Conservation (phyloP, 2,888 invertebrate species). For the Himalopsyche kuldschensis region DNA sequence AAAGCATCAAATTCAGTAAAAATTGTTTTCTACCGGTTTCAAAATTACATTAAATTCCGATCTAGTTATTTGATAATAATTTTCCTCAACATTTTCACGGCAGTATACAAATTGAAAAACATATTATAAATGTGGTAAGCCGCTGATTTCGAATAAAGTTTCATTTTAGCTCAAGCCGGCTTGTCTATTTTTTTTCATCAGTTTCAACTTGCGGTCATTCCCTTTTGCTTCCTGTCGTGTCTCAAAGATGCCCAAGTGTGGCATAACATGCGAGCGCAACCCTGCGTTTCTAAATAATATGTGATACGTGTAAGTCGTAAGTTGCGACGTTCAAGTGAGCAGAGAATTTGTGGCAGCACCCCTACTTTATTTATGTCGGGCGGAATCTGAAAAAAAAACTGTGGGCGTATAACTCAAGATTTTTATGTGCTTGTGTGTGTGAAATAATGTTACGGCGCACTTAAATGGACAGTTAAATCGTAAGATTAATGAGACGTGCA, state of each 20-base stretch:
- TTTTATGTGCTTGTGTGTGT: background rate
- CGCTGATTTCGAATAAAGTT: too few relatives aligned
- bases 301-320: slow-evolving; percentile 2
- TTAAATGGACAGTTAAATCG: background rate
- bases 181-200: too few relatives aligned
- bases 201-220: too few relatives aligned
- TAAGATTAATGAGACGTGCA: background rate
- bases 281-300: background rate
- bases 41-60: too few relatives aligned
- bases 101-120: too few relatives aligned
- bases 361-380: slow-evolving; percentile 9
- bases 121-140: too few relatives aligned
- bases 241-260: background rate
- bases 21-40: too few relatives aligned
- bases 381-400: background rate
- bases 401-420: background rate
- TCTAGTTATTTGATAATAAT: too few relatives aligned
- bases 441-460: background rate
- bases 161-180: too few relatives aligned
- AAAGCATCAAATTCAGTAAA: too few relatives aligned
- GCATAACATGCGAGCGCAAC: background rate
- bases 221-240: background rate
- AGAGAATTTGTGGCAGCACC: slow-evolving; percentile 9
- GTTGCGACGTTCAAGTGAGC: slow-evolving; percentile 5
- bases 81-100: too few relatives aligned